Evolutionary conservation across 2,113 vertebrate genomes (phyloP), one percentile per base, ranked within the genome.

Genomic region (Eclectus roratus): DNA sequence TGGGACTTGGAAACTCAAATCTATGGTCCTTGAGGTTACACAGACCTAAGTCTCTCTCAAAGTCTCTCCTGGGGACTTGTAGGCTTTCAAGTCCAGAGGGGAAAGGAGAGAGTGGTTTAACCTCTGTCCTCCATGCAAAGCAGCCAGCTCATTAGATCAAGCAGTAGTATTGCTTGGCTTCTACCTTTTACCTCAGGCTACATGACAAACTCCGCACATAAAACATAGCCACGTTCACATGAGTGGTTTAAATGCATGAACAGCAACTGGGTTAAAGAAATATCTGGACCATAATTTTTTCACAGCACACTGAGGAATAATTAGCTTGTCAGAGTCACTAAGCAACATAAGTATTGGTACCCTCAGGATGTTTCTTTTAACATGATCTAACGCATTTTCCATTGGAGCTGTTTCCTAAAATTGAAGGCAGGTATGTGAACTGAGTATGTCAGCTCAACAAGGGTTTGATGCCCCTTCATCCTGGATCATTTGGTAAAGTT

Each of bases 211-310:
- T 65, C 23, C 25, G 14, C 10, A 24, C 19, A 25, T 8, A 39
- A 64, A 72, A 80, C 43, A 70, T 43, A 56, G 8, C 28, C 50
- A 37, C 0, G 0, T 13, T 58, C 33, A 79, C 19, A 24, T 2
- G 10, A 72, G 35, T 18, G 3, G 25, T 69, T 83, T 50, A 46
- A 69, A 86, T 41, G 25, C 18, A 31, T 46, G 13, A 73, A 49
- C 14, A 81, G 29, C 15, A 85, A 24, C 28, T 27, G 25, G 6
- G 9, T 61, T 69, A 49, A 80, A 77, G 25, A 43, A 53, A 88
- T 93, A 50, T 60, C 33, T 61, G 58, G 60, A 20, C n/a, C 69
- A 56, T 13, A 21, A 11, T 11, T 44, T 53, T 85, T 56, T 50
- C 47, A 64, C 12, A 58, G 37, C 27, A 43, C 10, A 4, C 33